A percentile compares a stretch with the other conserved stretches of the same genome.
phyloP scores from a whole-genome alignment of 2,113 vertebrate genomes.

The Neogobius melanostomus region DNA sequence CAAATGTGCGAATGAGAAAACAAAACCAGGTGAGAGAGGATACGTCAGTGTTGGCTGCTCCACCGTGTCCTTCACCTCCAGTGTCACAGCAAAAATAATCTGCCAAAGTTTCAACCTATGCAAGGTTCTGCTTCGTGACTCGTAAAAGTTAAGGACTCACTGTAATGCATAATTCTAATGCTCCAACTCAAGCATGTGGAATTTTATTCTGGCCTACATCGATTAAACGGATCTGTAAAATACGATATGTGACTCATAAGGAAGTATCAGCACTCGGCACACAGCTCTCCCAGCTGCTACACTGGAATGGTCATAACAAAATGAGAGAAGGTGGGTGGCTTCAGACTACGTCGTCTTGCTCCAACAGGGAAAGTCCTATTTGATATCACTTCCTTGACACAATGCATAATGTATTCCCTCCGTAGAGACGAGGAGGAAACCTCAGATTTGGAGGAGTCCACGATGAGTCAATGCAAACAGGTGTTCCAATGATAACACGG shows the following conservation, averaged over 20 bases:
- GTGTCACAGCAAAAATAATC: no score
- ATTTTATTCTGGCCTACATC: no score
- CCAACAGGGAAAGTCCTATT: conserved; percentile 59
- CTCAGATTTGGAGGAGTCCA: conserved; percentile 38
- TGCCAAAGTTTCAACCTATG: no score
- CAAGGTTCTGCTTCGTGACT: no score
- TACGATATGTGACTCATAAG: conserved; percentile 58
- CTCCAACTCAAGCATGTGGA: no score
- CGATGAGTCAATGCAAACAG: conserved; percentile 61
- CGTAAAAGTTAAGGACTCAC: no score
- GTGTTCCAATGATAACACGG: conserved; percentile 65
- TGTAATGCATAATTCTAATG: no score
- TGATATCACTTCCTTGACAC: conserved; percentile 59
- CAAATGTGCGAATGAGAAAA: no score
- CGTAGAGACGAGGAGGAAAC: conserved; percentile 42
- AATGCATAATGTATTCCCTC: conserved; percentile 52
- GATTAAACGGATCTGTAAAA: not conserved
- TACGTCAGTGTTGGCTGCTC: no score
- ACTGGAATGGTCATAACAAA: conserved; percentile 65
- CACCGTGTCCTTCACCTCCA: no score
- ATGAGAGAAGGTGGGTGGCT: conserved; percentile 61
- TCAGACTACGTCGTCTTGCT: conserved; percentile 27
- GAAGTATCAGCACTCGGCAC: conserved; percentile 69
- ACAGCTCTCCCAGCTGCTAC: conserved; percentile 62
- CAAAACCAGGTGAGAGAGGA: no score